Evolutionary conservation across 2,113 vertebrate genomes (phyloP).

Genomic region (Ramphastos sulfuratus): DNA sequence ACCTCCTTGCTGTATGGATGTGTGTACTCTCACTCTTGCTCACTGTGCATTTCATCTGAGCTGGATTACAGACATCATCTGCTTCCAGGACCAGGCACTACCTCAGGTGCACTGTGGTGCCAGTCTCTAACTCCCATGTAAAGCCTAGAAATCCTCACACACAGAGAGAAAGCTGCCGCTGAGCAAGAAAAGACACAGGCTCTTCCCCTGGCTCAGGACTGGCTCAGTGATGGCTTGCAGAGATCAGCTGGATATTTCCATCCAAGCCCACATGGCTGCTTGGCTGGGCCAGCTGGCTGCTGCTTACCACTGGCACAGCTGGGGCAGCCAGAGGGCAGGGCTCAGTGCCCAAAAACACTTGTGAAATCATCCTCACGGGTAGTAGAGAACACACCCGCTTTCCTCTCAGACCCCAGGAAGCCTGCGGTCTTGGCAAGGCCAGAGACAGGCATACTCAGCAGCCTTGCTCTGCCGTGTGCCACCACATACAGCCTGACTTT

Average conservation of each 20-base stretch:
- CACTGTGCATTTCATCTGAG: too few relatives aligned
- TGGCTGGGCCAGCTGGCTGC: background rate
- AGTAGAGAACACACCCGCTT: background rate
- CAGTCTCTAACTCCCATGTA: background rate
- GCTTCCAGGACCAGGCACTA: background rate
- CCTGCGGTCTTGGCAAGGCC: background rate
- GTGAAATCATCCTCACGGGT: background rate
- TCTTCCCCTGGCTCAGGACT: fast-evolving
- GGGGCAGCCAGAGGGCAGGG: background rate
- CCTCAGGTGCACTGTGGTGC: background rate
- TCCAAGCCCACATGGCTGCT: background rate
- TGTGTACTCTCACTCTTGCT: background rate
- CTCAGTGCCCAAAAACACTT: background rate
- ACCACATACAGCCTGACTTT: background rate
- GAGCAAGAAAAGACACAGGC: background rate
- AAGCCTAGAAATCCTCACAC: background rate
- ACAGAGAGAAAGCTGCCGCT: background rate
- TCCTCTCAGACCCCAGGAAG: background rate
- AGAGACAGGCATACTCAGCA: background rate
- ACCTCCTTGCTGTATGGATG: background rate
- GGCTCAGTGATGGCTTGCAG: fast-evolving
- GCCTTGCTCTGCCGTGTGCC: background rate
- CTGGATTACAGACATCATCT: background rate
- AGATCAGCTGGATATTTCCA: background rate
- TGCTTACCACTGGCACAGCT: background rate